Evolutionary conservation across 2,888 invertebrate genomes (phyloP).

Genomic region (Melanostoma scalare): DNA sequence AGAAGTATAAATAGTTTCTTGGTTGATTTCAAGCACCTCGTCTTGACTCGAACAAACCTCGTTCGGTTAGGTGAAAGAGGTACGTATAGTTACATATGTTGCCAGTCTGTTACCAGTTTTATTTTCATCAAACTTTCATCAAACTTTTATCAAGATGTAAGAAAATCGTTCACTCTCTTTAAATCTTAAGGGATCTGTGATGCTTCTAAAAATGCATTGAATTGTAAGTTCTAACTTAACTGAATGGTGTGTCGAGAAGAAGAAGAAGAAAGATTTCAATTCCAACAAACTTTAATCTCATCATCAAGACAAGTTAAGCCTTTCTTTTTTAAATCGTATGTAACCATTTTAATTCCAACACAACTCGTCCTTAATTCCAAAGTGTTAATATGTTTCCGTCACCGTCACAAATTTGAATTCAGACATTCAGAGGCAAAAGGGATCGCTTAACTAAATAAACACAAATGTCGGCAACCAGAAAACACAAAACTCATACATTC

Average conservation of each 20-base stretch:
- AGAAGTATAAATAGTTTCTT: no score
- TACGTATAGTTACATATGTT: no score
- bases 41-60: no score
- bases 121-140: no score
- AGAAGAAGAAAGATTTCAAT: neutral
- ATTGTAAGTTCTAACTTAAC: no score
- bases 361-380: slow-evolving; percentile 38
- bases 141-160: no score
- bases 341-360: slow-evolving; percentile 23
- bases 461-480: slow-evolving; percentile 63
- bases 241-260: neutral
- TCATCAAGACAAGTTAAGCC: slow-evolving; percentile 41
- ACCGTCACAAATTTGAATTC: slow-evolving; percentile 57
- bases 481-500: slow-evolving; percentile 29
- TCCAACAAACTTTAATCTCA: slow-evolving; percentile 36
- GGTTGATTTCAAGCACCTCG: no score
- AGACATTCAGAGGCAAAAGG: slow-evolving; percentile 50
- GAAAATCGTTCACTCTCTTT: no score
- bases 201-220: no score
- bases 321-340: slow-evolving; percentile 11
- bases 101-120: no score
- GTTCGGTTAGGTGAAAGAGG: no score
- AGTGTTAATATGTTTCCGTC: slow-evolving; percentile 27
- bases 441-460: slow-evolving; percentile 30
- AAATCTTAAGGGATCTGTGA: no score